Base-by-base conservation (phyloP, 2,113 vertebrate genomes). In the Menura novaehollandiae region DNA sequence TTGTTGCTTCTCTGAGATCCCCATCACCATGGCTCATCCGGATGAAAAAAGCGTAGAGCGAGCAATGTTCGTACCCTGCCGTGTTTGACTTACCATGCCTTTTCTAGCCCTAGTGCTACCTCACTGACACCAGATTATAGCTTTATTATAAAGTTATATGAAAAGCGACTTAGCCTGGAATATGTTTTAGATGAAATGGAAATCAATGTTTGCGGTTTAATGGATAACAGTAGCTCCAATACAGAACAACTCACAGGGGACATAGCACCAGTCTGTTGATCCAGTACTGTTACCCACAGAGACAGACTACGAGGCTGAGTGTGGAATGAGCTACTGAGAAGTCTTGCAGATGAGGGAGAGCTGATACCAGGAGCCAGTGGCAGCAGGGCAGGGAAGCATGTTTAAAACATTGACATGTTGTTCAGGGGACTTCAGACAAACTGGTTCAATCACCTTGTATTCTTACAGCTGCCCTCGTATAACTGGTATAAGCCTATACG, bases 11-110 rank as follows among this genome's bases (percentile, higher is more conserved):
- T 37, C 21, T 17, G 16, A 52, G 46, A 33, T 27, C 27, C 46
- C 14, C 17, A 18, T 59, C 27, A 32, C 37, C 32, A 68, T 37
- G 32, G 32, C 37, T 66, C 43, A n/a, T n/a, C n/a, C 28, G 15
- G 51, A 58, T 49, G 24, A 8, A 77, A 43, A 51, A 51, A 37
- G 4, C 17, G 35, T 15, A 32, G 37, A 43, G 11, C 22, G 26
- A 59, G 26, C 20, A 51, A 5, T 26, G 0, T 0, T 49, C 24
- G 32, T 24, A 43, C 26, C 56, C n/a, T 56, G 28, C 30, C 6
- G 6, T 13, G 21, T 35, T 51, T 33, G 9, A 20, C 37, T 67
- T 59, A 35, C 44, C 66, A 21, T 51, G 35, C 30, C 32, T 67
- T 32, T 58, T 43, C 44, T 59, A 37, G 26, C 21, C 26, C 17